phyloP scores from a whole-genome alignment of 1,140 invertebrate species.

The Sinella curviseta region DNA sequence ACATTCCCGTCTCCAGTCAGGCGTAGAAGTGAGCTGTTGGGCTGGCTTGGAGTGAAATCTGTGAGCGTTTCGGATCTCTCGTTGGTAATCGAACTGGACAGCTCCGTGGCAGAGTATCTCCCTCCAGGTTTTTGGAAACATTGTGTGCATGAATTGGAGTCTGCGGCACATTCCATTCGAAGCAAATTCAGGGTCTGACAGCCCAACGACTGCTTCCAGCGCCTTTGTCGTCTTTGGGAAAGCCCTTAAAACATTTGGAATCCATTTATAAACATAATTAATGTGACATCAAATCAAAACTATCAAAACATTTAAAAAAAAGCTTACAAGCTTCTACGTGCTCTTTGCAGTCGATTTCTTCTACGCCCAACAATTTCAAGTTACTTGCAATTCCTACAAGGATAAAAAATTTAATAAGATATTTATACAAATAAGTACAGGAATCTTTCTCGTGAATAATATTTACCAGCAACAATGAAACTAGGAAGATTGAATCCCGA shows the following conservation, averaged over 20 bases:
- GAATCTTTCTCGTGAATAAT: neutral
- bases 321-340: neutral
- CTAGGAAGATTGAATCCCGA: neutral
- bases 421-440: neutral
- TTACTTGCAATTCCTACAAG: neutral
- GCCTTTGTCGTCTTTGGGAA: neutral
- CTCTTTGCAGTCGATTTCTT: constrained; percentile 12
- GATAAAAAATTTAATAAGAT: neutral
- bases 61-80: neutral
- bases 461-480: neutral
- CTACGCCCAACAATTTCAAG: neutral
- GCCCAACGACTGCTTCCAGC: neutral
- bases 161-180: too few species aligned
- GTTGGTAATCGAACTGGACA: neutral
- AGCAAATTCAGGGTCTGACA: neutral
- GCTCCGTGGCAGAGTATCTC: neutral
- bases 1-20: neutral
- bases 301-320: too few species aligned
- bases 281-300: too few species aligned
- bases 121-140: too few species aligned
- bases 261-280: too few species aligned
- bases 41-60: neutral
- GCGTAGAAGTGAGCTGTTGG: neutral
- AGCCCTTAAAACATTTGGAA: neutral
- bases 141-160: too few species aligned